Evolutionary conservation across 2,888 invertebrate genomes (phyloP), one percentile per base, ranked within the genome.

Genomic region (Elegia similella): DNA sequence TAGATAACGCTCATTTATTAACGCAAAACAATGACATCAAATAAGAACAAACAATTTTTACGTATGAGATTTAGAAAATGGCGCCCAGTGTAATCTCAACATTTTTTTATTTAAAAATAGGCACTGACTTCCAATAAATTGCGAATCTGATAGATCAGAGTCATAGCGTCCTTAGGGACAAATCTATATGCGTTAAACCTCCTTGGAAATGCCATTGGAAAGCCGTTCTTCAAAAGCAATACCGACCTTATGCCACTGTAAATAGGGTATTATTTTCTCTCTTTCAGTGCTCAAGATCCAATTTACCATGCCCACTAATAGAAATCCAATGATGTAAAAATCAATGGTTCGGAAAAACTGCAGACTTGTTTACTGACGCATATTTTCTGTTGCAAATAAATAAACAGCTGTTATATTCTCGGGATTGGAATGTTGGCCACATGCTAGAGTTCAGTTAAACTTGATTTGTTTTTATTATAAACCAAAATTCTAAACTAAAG

Each of bases 151-250:
- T 13, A 23, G 48, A 56, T 48, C n/a, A n/a, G n/a, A n/a, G 55
- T 58, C 61, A 57, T 47, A 32, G 12, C 16, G 10, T 30, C 60
- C 59, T 56, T 12, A 60, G 53, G 48, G 61, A 66, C 46, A 48
- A 61, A 58, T 63, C 59, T 54, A 58, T 58, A 60, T 57, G 58
- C 59, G 55, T 55, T 55, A 32, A 42, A 42, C 38, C 48, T 50
- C 48, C 34, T 60, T 53, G 42, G 23, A 54, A 60, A 46, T 61
- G 47, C 17, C 34, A 56, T 57, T 46, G 17, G 30, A 34, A 55
- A 32, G 34, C 43, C 44, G 32, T 44, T 34, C 50, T 50, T 15
- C 7, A 29, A 53, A 42, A 53, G 42, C 52, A 42, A 53, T 53
- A 13, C 7, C 23, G 38, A 53, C 52, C 42, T 29, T 53, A 29